phyloP scores from a whole-genome alignment of 2,113 vertebrate genomes.

The Phalacrocorax aristotelis region DNA sequence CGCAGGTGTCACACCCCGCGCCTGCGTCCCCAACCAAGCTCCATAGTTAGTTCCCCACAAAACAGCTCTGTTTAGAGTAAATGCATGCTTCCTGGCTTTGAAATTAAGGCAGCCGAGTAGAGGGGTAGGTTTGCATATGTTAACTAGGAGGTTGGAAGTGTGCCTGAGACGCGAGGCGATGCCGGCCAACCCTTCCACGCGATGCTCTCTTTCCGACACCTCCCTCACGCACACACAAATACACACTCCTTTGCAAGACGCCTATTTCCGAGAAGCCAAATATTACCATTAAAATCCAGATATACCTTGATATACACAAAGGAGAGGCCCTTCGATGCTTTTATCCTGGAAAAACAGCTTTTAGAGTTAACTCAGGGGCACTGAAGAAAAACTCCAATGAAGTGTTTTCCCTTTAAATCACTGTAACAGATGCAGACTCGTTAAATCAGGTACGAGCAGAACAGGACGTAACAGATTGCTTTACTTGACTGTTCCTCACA shows the following conservation, averaged over 20 bases:
- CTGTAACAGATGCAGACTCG: neutral
- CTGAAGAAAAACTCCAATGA: neutral
- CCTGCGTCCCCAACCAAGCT: neutral
- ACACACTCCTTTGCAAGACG: accelerated
- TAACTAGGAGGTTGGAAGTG: neutral
- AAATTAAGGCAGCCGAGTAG: neutral
- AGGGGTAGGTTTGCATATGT: neutral
- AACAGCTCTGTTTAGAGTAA: neutral
- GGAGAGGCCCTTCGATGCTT: neutral
- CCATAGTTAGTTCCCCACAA: neutral
- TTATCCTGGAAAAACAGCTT: neutral
- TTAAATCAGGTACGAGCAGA: neutral
- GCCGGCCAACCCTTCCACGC: neutral
- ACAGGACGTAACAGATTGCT: accelerated
- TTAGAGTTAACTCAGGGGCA: neutral
- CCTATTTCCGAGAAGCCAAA: neutral
- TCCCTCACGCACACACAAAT: neutral
- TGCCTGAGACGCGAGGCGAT: neutral
- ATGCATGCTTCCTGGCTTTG: neutral
- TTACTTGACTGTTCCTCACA: neutral
- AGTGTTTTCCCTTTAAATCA: neutral
- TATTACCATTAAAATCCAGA: neutral
- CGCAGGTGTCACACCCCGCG: accelerated
- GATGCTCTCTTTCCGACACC: neutral
- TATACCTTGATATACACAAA: neutral